Evolutionary conservation across 2,888 invertebrate genomes (phyloP).

Genomic region (Biston stratarius): DNA sequence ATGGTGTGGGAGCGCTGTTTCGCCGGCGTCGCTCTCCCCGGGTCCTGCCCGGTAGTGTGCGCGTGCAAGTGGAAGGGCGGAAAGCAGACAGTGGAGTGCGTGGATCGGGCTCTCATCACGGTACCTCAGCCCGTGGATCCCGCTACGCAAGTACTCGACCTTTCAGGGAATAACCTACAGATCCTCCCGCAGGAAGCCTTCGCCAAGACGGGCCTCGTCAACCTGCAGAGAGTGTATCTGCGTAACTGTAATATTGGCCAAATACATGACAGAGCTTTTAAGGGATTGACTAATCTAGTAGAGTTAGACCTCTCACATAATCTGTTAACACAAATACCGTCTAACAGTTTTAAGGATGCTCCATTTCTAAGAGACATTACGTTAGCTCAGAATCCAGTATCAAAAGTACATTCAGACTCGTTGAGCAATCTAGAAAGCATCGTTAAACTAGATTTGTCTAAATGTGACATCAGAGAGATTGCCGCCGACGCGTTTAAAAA

Average conservation of each 20-base stretch:
- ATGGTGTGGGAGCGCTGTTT: conserved; percentile 76
- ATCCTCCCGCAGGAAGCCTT: conserved; percentile 94
- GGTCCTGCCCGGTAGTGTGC: conserved; percentile 91
- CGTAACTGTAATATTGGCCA: conserved; percentile 94
- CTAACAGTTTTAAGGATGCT: conserved; percentile 91
- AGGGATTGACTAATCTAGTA: conserved; percentile 94
- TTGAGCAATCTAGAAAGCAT: conserved; percentile 91
- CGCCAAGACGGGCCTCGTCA: conserved; percentile 92
- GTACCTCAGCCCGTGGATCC: conserved; percentile 95
- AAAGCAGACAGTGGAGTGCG: conserved; percentile 96
- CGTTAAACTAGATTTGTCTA: conserved; percentile 93
- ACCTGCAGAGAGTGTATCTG: conserved; percentile 94
- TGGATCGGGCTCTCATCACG: conserved; percentile 92
- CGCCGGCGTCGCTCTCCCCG: conserved; percentile 81
- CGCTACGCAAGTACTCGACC: conserved; percentile 96
- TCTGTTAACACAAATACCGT: conserved; percentile 92
- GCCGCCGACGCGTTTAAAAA: conserved; percentile 91
- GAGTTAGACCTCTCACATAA: conserved; percentile 96
- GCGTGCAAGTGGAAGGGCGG: conserved; percentile 98
- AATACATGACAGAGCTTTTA: conserved; percentile 94
- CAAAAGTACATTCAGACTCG: conserved; percentile 91
- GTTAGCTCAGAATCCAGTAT: conserved; percentile 93
- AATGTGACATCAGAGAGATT: conserved; percentile 92
- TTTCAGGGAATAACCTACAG: conserved; percentile 95
- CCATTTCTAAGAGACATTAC: conserved; percentile 94